Conservation (phyloP, 2,797 vertebrate species). For the Mastacembelus armatus region DNA sequence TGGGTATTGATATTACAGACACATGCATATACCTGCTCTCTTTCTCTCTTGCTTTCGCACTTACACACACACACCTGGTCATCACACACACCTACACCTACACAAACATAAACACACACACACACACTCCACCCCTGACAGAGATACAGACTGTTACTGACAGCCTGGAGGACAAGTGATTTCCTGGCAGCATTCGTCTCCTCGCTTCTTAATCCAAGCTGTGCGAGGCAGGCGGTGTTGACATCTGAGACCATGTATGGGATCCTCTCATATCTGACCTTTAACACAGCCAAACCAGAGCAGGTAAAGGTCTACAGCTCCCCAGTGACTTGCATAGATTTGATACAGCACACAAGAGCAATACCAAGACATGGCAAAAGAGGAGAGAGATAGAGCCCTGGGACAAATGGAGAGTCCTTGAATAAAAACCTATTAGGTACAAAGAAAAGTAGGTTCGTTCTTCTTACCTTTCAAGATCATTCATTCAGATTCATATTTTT, state of each 20-base stretch:
- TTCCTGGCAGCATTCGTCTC: constrained; percentile 66
- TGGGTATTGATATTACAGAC: constrained; percentile 62
- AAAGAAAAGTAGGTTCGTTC: constrained; percentile 30
- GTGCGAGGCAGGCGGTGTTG: constrained; percentile 44
- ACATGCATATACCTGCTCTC: constrained; percentile 30
- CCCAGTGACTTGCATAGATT: constrained; percentile 54
- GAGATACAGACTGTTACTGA: constrained; percentile 62
- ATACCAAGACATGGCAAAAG: constrained; percentile 3
- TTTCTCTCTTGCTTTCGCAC: not conserved
- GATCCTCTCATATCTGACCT: constrained; percentile 77
- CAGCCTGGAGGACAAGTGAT: constrained; percentile 59
- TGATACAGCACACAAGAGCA: constrained; percentile 40
- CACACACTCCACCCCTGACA: constrained; percentile 38
- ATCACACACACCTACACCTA: constrained; percentile 47
- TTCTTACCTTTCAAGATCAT: constrained; percentile 46
- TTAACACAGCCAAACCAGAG: constrained; percentile 72
- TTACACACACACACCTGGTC: constrained; percentile 39
- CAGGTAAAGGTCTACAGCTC: constrained; percentile 77
- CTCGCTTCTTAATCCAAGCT: constrained; percentile 63
- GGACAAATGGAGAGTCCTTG: constrained; percentile 44
- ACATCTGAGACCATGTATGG: constrained; percentile 68
- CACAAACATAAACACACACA: constrained; percentile 34
- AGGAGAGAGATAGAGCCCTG: not conserved
- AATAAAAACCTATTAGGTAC: constrained; percentile 48
- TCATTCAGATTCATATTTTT: constrained; percentile 42